Percentiles rank a stretch among this genome's conserved stretches.
Evolutionary conservation across 2,888 invertebrate species (phyloP).

Genomic region (Trilocha varians): DNA sequence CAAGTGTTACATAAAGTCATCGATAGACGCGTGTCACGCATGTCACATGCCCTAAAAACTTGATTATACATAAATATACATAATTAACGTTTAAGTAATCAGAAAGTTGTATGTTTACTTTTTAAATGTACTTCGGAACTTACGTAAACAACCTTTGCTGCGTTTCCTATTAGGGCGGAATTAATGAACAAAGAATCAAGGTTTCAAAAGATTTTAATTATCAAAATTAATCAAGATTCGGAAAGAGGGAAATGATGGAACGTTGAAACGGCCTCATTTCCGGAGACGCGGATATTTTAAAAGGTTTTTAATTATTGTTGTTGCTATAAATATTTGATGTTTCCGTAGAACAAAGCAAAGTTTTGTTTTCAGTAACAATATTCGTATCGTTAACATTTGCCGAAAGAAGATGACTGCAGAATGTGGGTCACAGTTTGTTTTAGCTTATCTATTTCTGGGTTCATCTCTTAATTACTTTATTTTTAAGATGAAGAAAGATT

Average conservation of each 20-base stretch:
- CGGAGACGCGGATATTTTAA: neutral
- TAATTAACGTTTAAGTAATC: neutral
- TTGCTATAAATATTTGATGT: too few relatives aligned
- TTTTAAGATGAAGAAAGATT: too few relatives aligned
- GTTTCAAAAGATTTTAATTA: neutral
- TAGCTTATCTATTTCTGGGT: too few relatives aligned
- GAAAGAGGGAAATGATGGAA: neutral
- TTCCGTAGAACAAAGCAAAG: too few relatives aligned
- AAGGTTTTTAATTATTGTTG: too few relatives aligned
- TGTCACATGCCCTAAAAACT: neutral
- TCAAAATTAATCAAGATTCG: neutral
- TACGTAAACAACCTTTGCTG: neutral
- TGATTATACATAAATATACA: neutral
- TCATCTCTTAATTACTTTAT: too few relatives aligned
- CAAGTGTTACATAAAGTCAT: neutral
- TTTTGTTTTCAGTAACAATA: too few relatives aligned
- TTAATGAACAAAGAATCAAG: neutral
- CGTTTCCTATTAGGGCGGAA: neutral
- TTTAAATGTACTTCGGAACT: neutral
- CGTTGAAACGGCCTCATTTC: neutral
- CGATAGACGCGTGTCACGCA: neutral
- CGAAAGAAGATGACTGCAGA: too few relatives aligned
- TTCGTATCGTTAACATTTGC: too few relatives aligned
- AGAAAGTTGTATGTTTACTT: neutral
- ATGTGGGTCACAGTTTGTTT: too few relatives aligned